Conservation (phyloP, 2,113 vertebrate species). For the Accipiter cooperii region DNA sequence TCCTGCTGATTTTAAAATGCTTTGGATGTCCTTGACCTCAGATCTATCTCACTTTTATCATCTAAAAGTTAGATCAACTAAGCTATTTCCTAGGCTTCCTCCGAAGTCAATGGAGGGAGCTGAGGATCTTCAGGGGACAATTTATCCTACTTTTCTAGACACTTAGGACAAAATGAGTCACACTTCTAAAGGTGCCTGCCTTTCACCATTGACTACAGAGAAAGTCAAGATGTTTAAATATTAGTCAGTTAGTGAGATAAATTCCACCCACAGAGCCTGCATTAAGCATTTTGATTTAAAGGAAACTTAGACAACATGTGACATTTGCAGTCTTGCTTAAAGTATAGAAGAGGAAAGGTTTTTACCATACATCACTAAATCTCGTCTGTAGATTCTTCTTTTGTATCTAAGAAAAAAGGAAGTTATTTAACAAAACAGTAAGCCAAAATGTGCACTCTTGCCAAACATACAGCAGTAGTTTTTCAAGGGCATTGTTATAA, state of each 20-base stretch:
- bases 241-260: neutral
- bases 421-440: neutral
- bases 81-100: neutral
- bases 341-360: neutral
- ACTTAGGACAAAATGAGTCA: slow-evolving; percentile 14
- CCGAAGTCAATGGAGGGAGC: neutral
- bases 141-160: neutral
- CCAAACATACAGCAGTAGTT: neutral
- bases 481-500: neutral
- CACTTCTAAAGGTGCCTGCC: neutral
- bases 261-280: neutral
- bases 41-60: neutral
- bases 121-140: neutral
- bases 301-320: neutral
- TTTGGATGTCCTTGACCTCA: neutral
- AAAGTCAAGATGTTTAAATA: slow-evolving; percentile 11
- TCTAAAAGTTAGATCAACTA: neutral
- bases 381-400: neutral
- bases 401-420: neutral
- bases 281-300: neutral
- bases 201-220: neutral
- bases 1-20: neutral
- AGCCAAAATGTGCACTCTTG: neutral
- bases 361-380: neutral
- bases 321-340: neutral